phyloP scores from a whole-genome alignment of 2,797 vertebrate species.

The Rhabdomys pumilio region DNA sequence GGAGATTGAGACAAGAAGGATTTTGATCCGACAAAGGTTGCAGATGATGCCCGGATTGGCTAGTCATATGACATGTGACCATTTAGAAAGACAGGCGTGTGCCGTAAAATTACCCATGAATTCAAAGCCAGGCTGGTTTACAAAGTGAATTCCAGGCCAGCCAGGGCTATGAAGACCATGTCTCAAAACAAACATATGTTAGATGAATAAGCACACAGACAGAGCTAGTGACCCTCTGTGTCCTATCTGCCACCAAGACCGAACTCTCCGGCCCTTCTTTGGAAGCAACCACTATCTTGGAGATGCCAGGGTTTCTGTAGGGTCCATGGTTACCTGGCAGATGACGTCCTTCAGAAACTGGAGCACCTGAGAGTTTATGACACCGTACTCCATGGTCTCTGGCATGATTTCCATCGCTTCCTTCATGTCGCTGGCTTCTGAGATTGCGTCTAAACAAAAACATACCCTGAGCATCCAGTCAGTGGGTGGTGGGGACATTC shows the following conservation, averaged over 20 bases:
- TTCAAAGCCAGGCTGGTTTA: neutral
- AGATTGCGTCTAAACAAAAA: neutral
- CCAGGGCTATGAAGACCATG: neutral
- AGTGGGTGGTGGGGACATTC: neutral
- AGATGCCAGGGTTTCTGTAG: too few species aligned
- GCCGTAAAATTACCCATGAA: neutral
- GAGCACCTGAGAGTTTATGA: neutral
- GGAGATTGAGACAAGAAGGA: neutral
- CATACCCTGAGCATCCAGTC: neutral
- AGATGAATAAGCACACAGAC: neutral
- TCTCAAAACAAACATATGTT: neutral
- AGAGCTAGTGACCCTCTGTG: neutral
- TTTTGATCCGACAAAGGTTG: neutral
- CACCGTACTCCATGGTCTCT: neutral
- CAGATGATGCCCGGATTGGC: neutral
- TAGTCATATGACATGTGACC: too few species aligned
- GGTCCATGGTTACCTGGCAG: conserved; percentile 7
- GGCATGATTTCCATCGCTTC: conserved; percentile 61
- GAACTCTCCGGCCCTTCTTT: neutral
- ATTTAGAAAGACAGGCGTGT: neutral
- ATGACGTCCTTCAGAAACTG: neutral
- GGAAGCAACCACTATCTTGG: neutral
- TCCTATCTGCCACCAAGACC: neutral
- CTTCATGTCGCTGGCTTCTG: neutral
- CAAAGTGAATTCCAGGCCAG: neutral